Evolutionary conservation across 2,888 invertebrate genomes (phyloP).

Genomic region (Hanleya hanleyi): DNA sequence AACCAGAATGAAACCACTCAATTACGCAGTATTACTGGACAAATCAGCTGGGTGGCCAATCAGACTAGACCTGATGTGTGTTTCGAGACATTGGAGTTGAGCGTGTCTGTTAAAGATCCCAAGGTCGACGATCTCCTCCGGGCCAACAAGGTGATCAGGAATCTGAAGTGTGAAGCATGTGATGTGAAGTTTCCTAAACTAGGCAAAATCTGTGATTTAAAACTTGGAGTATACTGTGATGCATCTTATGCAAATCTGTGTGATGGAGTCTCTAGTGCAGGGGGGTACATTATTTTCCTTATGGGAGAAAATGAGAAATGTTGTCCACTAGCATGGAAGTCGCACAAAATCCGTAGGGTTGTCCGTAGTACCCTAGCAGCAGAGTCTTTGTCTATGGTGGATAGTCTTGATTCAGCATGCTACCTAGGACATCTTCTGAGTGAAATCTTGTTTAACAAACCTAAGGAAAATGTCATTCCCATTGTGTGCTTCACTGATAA

Average conservation of each 20-base stretch:
- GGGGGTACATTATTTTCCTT: constrained; percentile 27
- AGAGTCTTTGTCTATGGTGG: constrained; percentile 32
- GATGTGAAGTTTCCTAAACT: background rate
- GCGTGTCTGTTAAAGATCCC: background rate
- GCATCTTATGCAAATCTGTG: constrained; percentile 39
- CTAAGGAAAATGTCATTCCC: constrained; percentile 11
- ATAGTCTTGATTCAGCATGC: constrained; percentile 30
- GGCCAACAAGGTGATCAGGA: background rate
- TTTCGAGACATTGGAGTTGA: background rate
- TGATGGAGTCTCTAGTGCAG: constrained; percentile 30
- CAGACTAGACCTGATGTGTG: constrained; percentile 2
- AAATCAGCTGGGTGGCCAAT: background rate
- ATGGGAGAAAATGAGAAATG: constrained; percentile 19
- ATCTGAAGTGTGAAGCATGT: background rate
- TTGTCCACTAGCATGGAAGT: constrained; percentile 28
- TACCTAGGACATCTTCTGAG: constrained; percentile 26
- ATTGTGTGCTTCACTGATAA: constrained; percentile 37
- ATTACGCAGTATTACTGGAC: background rate
- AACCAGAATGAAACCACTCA: background rate
- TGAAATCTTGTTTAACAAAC: constrained; percentile 22
- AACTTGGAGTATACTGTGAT: constrained; percentile 30
- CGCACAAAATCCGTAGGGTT: constrained; percentile 33
- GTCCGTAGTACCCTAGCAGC: constrained; percentile 38
- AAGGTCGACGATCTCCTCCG: background rate
- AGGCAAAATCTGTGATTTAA: background rate